phyloP scores from a whole-genome alignment of 2,797 vertebrate species.

The Darevskia mixta region DNA sequence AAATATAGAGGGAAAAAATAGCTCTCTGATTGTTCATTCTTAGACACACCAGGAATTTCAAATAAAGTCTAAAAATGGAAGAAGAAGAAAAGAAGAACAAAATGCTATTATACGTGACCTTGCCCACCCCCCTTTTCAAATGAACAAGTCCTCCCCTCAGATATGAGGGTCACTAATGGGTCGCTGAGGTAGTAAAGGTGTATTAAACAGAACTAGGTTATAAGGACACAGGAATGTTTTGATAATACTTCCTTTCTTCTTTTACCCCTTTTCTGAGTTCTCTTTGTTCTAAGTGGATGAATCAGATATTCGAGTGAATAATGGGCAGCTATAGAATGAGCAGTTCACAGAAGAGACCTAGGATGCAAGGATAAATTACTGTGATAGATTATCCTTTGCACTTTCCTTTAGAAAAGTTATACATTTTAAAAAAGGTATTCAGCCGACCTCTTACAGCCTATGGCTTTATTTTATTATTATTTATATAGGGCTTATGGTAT shows the following conservation, averaged over 20 bases:
- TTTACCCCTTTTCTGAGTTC: neutral
- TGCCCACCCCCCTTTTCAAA: neutral
- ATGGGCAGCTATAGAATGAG: neutral
- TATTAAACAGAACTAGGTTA: neutral
- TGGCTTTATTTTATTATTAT: no score
- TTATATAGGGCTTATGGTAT: no score
- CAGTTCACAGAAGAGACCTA: neutral
- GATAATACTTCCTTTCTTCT: neutral
- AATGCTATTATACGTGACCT: neutral
- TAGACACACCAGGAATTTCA: neutral
- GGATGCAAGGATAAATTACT: neutral
- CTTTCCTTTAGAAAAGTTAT: neutral
- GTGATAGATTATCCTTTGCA: neutral
- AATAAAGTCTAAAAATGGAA: neutral
- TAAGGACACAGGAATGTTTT: neutral
- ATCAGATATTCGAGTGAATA: neutral
- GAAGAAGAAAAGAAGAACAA: neutral
- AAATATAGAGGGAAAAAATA: neutral
- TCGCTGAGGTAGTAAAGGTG: neutral
- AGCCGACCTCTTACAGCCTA: no score
- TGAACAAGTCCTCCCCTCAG: neutral
- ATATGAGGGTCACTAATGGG: slow-evolving; percentile 10
- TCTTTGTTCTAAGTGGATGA: neutral
- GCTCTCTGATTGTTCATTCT: neutral
- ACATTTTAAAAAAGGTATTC: no score